Evolutionary conservation across 2,888 invertebrate species (phyloP), one percentile per base, ranked within the genome.

Genomic region (Bellardia bayeri): DNA sequence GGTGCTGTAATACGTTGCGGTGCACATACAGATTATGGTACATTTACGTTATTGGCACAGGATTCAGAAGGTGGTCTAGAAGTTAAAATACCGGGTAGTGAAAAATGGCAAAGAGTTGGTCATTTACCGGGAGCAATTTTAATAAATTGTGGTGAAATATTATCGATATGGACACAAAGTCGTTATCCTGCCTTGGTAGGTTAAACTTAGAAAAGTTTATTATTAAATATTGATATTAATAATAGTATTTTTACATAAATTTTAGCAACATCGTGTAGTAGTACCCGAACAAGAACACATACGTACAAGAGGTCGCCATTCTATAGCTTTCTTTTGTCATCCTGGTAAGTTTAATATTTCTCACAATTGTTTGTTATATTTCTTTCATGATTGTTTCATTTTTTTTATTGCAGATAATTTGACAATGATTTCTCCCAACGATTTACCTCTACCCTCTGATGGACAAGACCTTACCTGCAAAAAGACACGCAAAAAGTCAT

Each of bases 281-380:
- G 95, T 97, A 4, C 97, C 97, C 0, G 94, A 95, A 14, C 95
- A 96, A 40, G 95, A 95, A 87, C 94, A 95, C 91, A 94, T 95
- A 3, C 95, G 95, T 82, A 95, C 95, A 0, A 94, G 95, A 88
- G 95, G 95, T 3, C 95, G 96, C n/a, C 96, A 96, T 93, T 96
- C 96, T 90, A 95, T 97, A 88, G 96, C 96, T 42, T 96, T 96
- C 94, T 97, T 97, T 94, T 96, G 96, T 90, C 96, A 96, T 94
- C 97, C 97, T 2, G 96, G 96, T 94, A 93, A 90, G 90, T 84
- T 78, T 13, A 56, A 7, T 6, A 14, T n/a, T 16, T 45, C 3
- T 37, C 7, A 30, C 7, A 51, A 11, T 49, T 61, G 9, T n/a
- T 2, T 49, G 30, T 30, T 58, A 11, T 30, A 58, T 58, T 11